Evolutionary conservation across 2,888 invertebrate genomes (phyloP), one percentile per base, ranked within the genome.

Genomic region (Eristalinus aeneus): DNA sequence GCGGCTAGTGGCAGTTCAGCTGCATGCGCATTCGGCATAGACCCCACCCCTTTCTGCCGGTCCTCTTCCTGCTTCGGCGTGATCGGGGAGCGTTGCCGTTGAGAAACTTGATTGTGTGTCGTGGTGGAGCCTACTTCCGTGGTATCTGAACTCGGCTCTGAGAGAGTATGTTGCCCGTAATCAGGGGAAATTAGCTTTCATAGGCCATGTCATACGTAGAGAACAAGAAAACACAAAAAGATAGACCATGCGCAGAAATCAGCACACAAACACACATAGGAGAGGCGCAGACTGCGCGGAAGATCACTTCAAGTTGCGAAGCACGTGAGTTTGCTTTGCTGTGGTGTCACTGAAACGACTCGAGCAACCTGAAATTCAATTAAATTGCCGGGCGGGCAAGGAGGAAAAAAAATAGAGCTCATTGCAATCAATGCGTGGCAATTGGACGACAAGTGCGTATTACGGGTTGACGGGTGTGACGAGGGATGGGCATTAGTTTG

Each of bases 1-100:
- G 46, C 16, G 32, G 32, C 16, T 64, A 11, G 65, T 46, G 23
- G 23, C 46, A 2, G 34, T 8, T 68, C 23, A 27, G 46, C 58
- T 32, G 76, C 76, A 69, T 76, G 76, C 76, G 76, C 76, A 76
- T 61, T 76, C 53, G 11, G 53, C 16, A 16, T 46, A 60, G 60
- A 0, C 23, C 54, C 67, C 32, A 20, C 27, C 27, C 27, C 27
- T 27, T 27, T 27, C 65, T 54, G 16, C 31, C 36, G 36, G 32
- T 46, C 8, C 9, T 46, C 63, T 77, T 77, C 69, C 76, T 39
- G 54, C 36, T 68, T 63, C 23, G 53, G 22, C 23, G 31, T 12
- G 27, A 64, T 36, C 53, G 46, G 67, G 46, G 20, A 34, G 71
- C 22, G 34, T 16, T 46, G 46, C 16, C 6, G 46, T 16, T 46